A percentile compares a stretch with the other conserved stretches of the same genome.
Evolutionary conservation across 2,797 vertebrate genomes (phyloP).

Genomic region (Phalanger gymnotis): DNA sequence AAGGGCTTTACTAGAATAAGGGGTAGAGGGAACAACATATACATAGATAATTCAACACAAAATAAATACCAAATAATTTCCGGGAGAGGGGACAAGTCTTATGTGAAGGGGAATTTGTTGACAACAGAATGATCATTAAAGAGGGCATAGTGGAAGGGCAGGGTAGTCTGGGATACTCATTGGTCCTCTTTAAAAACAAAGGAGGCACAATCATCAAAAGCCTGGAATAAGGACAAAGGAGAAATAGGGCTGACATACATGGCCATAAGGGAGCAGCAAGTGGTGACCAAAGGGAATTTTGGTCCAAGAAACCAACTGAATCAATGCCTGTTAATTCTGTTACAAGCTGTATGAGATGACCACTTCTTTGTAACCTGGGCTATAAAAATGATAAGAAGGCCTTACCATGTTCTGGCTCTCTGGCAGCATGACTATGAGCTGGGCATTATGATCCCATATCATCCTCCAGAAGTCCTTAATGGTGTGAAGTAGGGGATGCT

Average conservation of each 20-base stretch:
- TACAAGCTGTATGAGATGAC: not conserved
- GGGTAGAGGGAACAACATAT: not conserved
- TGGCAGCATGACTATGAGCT: constrained; percentile 92
- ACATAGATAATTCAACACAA: not conserved
- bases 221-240: not conserved
- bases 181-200: not conserved
- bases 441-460: constrained; percentile 97
- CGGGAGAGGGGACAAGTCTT: not conserved
- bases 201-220: not conserved
- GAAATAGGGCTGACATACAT: not conserved
- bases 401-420: constrained; percentile 90
- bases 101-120: not conserved
- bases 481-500: constrained; percentile 93
- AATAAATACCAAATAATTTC: not conserved
- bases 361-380: not conserved
- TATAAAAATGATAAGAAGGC: not conserved
- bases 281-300: not conserved
- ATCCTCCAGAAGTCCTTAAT: constrained; percentile 98
- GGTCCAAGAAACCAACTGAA: not conserved
- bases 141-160: not conserved
- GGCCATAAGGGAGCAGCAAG: not conserved
- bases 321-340: not conserved
- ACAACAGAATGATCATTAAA: not conserved
- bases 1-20: not conserved
- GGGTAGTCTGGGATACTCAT: not conserved